These are phyloP conservation scores for Drosophila parabipectinata DNA, from an alignment of 1,140 invertebrate genomes.

Conservation along the genomic window DNA sequence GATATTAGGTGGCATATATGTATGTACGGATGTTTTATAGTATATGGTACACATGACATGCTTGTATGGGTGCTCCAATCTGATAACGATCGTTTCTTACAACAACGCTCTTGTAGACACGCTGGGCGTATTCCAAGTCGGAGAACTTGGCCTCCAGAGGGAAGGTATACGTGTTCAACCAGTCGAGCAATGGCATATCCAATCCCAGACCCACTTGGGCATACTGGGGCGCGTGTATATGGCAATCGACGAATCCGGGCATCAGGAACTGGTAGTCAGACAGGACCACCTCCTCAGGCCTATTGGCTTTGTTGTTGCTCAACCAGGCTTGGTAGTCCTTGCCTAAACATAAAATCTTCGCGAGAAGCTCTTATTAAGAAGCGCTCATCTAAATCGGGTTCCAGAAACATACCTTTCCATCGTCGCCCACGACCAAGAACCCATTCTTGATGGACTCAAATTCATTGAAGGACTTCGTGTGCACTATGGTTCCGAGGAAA, in stretches of 20 bases:
- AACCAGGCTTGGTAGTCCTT: constrained; percentile 50
- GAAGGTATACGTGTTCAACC: constrained; percentile 94
- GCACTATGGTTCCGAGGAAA: constrained; percentile 70
- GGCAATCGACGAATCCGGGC: constrained; percentile 95
- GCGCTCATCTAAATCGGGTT: neutral
- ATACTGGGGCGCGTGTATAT: constrained; percentile 95
- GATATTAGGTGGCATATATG: neutral
- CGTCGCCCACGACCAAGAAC: constrained; percentile 59
- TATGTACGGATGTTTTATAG: constrained; percentile 1
- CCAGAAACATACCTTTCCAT: constrained; percentile 57
- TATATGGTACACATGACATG: constrained; percentile 33
- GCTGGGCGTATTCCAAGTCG: constrained; percentile 88
- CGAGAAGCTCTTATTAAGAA: neutral
- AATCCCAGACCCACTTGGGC: constrained; percentile 92
- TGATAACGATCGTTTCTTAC: constrained; percentile 85
- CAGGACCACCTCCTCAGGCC: constrained; percentile 74
- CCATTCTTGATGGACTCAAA: constrained; percentile 70
- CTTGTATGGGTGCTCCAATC: neutral
- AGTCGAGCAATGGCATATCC: constrained; percentile 91
- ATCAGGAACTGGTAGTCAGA: constrained; percentile 89
- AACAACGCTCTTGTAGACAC: constrained; percentile 91
- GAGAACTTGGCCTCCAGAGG: constrained; percentile 91
- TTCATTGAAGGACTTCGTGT: constrained; percentile 73
- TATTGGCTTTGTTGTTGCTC: neutral
- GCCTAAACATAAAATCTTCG: constrained; percentile 68